Base-by-base conservation (phyloP, 2,797 vertebrate species). In the Ctenosaura bakeri region DNA sequence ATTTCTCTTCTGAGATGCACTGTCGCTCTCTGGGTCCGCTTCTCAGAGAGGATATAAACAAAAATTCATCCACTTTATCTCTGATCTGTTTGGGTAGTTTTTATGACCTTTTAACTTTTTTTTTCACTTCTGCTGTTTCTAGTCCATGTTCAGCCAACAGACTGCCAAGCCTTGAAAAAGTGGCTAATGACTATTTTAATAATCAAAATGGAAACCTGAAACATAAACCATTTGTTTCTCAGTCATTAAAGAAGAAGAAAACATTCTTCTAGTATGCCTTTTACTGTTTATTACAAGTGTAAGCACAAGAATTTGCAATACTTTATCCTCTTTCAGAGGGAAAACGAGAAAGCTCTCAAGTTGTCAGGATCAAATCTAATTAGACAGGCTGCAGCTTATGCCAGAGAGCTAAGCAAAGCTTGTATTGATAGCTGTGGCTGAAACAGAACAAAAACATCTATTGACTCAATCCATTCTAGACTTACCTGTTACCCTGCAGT, bases 321-420 rank as follows among this genome's bases (percentile, higher is more conserved):
- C 29, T 85, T 84, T 69, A 46, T 77, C 26, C 85, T 77, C 35
- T 86, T 87, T 46, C 54, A 22, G 35, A 5, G 54, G 38, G 7
- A n/a, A n/a, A 46, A 10, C 10, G n/a, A 59, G n/a, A 79, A 79
- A 87, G 76, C 42, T 79, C 42, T 50, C 32, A 26, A 66, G 20
- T 24, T 81, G 46, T 73, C 64, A 82, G 50, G 46, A 8, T 81
- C 13, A 88, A 71, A 88, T 56, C 52, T 69, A 56, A 73, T 81
- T 54, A 81, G 8, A 24, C 22, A 54, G 4, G 62, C 56, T 78
- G 32, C 56, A 78, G 38, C 52, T 86, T 76, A 29, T 77, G 6
- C 54, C 10, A 29, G 2, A 84, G 38, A 84, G 13, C 38, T 46
- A 86, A 59, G 54, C n/a, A 62, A 77, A 77, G 73, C 29, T 35